Base-by-base conservation (phyloP, 2,888 invertebrate species). In the Acleris holmiana region DNA sequence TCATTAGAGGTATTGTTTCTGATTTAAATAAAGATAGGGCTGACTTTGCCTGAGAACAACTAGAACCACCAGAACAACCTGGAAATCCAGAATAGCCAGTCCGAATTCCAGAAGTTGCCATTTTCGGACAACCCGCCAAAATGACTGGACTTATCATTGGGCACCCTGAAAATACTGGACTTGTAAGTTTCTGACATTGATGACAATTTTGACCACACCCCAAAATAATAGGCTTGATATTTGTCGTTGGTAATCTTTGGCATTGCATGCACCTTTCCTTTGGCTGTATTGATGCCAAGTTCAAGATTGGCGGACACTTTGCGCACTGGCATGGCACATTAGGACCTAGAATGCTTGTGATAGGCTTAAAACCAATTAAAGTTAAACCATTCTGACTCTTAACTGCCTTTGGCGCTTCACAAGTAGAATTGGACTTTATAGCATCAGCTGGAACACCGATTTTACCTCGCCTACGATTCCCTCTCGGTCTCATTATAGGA, bases 21-120 rank as follows among this genome's bases (percentile, higher is more conserved):
- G 85, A 80, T n/a, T 82, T 83, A 50, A 79, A 79, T 8, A 83
- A 51, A 50, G 84, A 75, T 5, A 85, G 61, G 5, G 77, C 69
- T 29, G 79, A 75, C 15, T 77, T 76, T 0, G 73, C 68, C 35
- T 83, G 76, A 10, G 49, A 35, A 18, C 10, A 7, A 25, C 50
- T n/a, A n/a, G 50, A 50, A 21, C 48, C 10, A 10, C 21, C 23
- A 10, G 44, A 50, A 23, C 60, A 47, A n/a, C 60, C 29, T 1
- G 44, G 6, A 17, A 6, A 15, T n/a, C 44, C 35, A 35, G 13
- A 35, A 53, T 3, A 53, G 6, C 40, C 40, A 19, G 35, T 48
- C 6, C 8, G 51, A 6, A 18, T 63, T 57, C 17, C 57, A n/a
- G 59, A 18, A 19, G 7, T 46, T n/a, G 46, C 21, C 19, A 51